These are phyloP conservation scores for Phyllotreta striolata DNA, from an alignment of 2,888 invertebrate genomes.

Conservation along the genomic window DNA sequence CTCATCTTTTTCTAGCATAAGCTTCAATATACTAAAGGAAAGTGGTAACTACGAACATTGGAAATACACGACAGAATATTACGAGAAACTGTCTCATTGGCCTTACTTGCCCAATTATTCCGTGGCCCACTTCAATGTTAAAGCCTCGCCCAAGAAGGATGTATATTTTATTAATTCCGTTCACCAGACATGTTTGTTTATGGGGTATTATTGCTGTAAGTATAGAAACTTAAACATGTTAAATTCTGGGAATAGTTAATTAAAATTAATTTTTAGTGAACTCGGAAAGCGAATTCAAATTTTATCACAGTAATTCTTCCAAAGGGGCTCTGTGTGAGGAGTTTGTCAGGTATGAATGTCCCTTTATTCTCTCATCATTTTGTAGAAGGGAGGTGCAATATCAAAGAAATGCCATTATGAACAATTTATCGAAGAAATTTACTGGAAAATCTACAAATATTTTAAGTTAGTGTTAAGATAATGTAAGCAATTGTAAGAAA, in stretches of 20 bases:
- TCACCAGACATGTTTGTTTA: slow-evolving; percentile 71
- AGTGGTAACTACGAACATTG: slow-evolving; percentile 73
- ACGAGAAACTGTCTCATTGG: slow-evolving; percentile 70
- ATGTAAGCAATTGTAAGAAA: too few species aligned
- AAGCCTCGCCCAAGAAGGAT: slow-evolving; percentile 60
- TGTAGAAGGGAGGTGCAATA: slow-evolving; percentile 67
- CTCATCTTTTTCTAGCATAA: slow-evolving; percentile 60
- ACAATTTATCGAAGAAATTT: slow-evolving; percentile 55
- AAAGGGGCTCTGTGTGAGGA: slow-evolving; percentile 65
- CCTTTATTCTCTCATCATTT: slow-evolving; percentile 64
- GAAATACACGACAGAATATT: slow-evolving; percentile 73
- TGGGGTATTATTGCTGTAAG: slow-evolving; percentile 69
- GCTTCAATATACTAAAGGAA: slow-evolving; percentile 70
- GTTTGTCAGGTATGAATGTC: slow-evolving; percentile 70
- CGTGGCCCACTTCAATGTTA: slow-evolving; percentile 68
- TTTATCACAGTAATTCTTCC: slow-evolving; percentile 56
- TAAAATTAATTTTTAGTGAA: slow-evolving; percentile 63
- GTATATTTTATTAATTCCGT: slow-evolving; percentile 67
- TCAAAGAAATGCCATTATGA: slow-evolving; percentile 57
- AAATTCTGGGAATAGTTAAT: neutral
- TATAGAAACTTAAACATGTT: slow-evolving; percentile 40
- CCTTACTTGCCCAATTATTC: slow-evolving; percentile 69
- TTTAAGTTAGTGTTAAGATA: too few species aligned
- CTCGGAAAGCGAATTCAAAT: slow-evolving; percentile 69
- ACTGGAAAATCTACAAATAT: slow-evolving; percentile 14